Conservation (phyloP, 2,888 invertebrate genomes). For the Malthinus seriepunctatus region DNA sequence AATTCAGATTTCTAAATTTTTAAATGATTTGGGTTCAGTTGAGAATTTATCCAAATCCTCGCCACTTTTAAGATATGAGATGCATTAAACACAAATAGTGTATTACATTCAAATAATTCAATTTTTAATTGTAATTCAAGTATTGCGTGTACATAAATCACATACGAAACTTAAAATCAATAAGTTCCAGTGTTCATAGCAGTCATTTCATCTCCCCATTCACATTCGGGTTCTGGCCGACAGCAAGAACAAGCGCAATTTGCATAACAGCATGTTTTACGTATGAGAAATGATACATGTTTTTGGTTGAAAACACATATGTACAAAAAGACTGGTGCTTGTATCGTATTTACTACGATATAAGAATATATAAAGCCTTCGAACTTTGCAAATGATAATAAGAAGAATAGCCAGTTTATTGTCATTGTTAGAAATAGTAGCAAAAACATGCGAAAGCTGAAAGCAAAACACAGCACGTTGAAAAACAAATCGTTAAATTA, state of each 20-base stretch:
- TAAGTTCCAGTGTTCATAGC: slow-evolving; percentile 75
- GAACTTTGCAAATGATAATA: slow-evolving; percentile 75
- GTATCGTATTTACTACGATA: slow-evolving; percentile 75
- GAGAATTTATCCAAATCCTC: too few species aligned
- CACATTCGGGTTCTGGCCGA: slow-evolving; percentile 67
- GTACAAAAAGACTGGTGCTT: slow-evolving; percentile 75
- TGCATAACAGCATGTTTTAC: slow-evolving; percentile 79
- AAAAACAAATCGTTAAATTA: not conserved
- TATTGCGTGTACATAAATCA: too few species aligned
- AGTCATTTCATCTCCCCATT: slow-evolving; percentile 89
- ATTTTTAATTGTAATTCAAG: too few species aligned
- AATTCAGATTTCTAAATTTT: too few species aligned
- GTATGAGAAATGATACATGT: slow-evolving; percentile 76
- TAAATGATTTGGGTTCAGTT: too few species aligned
- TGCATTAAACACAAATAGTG: too few species aligned
- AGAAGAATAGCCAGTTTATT: slow-evolving; percentile 74
- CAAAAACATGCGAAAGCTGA: slow-evolving; percentile 79
- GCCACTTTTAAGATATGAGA: too few species aligned
- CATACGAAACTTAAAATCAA: slow-evolving; percentile 34
- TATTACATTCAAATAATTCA: too few species aligned
- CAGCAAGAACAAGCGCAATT: slow-evolving; percentile 58
- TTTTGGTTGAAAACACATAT: slow-evolving; percentile 78
- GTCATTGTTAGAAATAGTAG: slow-evolving; percentile 76
- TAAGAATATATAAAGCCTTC: slow-evolving; percentile 75
- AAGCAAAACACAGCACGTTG: slow-evolving; percentile 33